Evolutionary conservation across 1,140 invertebrate species (phyloP), one percentile per base, ranked within the genome.

Genomic region (Diploscapter pachys): DNA sequence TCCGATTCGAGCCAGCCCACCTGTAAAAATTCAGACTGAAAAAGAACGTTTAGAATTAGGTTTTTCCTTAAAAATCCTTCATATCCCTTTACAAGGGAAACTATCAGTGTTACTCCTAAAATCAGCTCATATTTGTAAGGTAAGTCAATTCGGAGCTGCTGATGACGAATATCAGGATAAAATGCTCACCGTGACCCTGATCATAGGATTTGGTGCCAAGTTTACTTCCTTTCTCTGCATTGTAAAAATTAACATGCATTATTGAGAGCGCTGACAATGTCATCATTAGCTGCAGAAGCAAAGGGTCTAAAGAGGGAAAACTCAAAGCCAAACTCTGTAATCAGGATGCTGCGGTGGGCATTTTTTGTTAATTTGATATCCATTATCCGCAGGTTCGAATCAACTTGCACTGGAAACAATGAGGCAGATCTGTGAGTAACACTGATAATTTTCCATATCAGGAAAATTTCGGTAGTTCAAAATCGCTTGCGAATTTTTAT

Each of bases 1-100:
- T 83, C 78, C 3, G 85, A 82, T 61, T 89, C 80, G 87, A 93
- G 97, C 78, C 79, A 83, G 2, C 97, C 97, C 78, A 95, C 70
- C 75, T 76, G 52, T 48, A 64, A 63, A 48, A 54, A 54, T 4
- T 59, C 57, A 59, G 57, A 59, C 1, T 11, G 57, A 59, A 11
- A n/a, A 31, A 59, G 31, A 59, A 1, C 57, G 31, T 31, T 11
- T 59, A 59, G 57, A 59, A 59, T 31, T 59, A 31, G 1, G 0
- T 11, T 11, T 31, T 59, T 11, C 9, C 9, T 2, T 59, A 1
- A 11, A 11, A 11, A 59, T 31, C 9, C 31, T 59, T 59, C 57
- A 59, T 2, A 59, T 2, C 31, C 31, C 57, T 11, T 31, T 11
- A 59, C 2, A 59, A 59, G 9, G 31, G 57, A 59, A 59, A 59